Evolutionary conservation across 2,113 vertebrate species (phyloP).

Genomic region (Gracilinanus agilis): DNA sequence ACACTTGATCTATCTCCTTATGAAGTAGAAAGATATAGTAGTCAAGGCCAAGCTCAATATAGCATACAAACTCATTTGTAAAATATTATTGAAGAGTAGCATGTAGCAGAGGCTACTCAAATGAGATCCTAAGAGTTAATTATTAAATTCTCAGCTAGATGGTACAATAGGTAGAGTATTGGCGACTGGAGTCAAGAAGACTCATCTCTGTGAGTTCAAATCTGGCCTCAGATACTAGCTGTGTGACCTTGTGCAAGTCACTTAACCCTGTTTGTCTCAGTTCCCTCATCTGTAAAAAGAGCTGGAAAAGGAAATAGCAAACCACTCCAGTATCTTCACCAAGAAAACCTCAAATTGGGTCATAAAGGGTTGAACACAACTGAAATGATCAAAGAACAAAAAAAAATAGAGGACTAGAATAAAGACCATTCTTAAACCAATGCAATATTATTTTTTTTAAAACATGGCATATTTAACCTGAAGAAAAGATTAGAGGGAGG

Average conservation of each 20-base stretch:
- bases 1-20: no score
- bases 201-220: neutral
- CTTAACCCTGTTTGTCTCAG: neutral
- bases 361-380: neutral
- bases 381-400: neutral
- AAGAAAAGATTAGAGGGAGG: no score
- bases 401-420: neutral
- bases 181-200: neutral
- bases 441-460: no score
- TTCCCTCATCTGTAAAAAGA: neutral
- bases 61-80: no score
- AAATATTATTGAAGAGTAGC: no score
- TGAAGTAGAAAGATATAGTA: no score
- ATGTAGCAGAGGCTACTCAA: no score
- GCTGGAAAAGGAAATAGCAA: neutral
- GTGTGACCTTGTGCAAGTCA: neutral
- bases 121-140: no score
- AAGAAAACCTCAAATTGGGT: neutral
- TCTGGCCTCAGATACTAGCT: neutral
- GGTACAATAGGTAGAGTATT: neutral
- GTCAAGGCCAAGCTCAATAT: no score
- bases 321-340: neutral
- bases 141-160: neutral
- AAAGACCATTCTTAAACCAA: neutral
- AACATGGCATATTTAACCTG: no score